Conservation (phyloP, 2,888 invertebrate genomes). For the Oithona nana region DNA sequence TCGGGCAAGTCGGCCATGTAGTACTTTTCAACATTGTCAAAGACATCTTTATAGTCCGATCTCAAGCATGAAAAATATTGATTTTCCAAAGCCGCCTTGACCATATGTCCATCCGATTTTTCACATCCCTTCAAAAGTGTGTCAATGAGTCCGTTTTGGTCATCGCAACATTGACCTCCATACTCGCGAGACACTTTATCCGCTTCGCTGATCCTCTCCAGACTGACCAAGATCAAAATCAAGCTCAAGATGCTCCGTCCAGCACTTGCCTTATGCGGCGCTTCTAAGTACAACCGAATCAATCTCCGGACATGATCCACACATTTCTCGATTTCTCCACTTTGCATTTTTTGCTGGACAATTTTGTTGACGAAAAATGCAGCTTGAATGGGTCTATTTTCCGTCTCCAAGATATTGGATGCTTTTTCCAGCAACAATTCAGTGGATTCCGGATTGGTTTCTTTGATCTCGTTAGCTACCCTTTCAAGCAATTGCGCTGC, state of each 20-base stretch:
- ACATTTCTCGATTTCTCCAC: background rate
- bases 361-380: background rate
- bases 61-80: background rate
- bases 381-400: constrained; percentile 4
- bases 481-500: constrained; percentile 6
- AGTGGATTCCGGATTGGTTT: background rate
- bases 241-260: background rate
- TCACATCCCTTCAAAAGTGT: background rate
- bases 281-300: background rate
- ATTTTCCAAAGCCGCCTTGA: no score
- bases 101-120: background rate
- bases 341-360: background rate
- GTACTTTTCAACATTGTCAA: no score
- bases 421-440: constrained; percentile 5
- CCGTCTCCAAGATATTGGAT: background rate
- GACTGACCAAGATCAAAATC: background rate
- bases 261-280: background rate
- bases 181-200: background rate
- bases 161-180: background rate
- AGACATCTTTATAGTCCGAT: background rate
- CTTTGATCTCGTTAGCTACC: background rate
- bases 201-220: background rate
- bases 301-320: background rate
- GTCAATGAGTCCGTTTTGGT: background rate
- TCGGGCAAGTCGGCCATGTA: no score